Percentiles rank a stretch among this genome's conserved stretches.
Evolutionary conservation across 1,140 invertebrate genomes (phyloP).

Genomic region (Rhopalosiphum maidis): DNA sequence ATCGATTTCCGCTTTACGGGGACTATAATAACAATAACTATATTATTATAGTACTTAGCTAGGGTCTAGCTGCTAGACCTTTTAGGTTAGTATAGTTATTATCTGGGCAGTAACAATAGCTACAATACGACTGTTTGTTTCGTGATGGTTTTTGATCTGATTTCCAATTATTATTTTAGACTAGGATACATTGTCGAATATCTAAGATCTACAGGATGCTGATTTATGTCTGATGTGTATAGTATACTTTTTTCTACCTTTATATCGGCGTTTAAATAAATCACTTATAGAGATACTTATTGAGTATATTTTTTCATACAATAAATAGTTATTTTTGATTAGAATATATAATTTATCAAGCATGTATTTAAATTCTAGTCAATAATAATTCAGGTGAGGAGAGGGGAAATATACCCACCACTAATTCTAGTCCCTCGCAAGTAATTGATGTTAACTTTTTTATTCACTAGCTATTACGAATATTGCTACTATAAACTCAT

Average conservation of each 20-base stretch:
- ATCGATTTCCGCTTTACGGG: not conserved
- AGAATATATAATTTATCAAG: not conserved
- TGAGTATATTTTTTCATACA: not conserved
- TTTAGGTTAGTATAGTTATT: too few species aligned
- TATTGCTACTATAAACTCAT: not conserved
- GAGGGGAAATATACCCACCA: not conserved
- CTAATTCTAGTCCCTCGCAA: not conserved
- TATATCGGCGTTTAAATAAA: not conserved
- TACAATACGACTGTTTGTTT: not conserved
- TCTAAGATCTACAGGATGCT: not conserved
- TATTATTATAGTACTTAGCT: not conserved
- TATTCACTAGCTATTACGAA: not conserved
- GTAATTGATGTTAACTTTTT: not conserved
- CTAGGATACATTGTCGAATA: not conserved
- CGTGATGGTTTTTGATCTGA: not conserved
- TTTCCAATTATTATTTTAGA: not conserved
- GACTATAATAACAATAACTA: not conserved
- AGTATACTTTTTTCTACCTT: not conserved
- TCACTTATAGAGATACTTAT: not conserved
- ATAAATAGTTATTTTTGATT: not conserved
- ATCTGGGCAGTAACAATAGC: not conserved
- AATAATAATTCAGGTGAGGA: not conserved
- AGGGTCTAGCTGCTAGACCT: too few species aligned
- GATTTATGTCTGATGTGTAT: not conserved
- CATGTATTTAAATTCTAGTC: not conserved